Evolutionary conservation across 2,888 invertebrate species (phyloP).

Genomic region (Ecliptopera silaceata): DNA sequence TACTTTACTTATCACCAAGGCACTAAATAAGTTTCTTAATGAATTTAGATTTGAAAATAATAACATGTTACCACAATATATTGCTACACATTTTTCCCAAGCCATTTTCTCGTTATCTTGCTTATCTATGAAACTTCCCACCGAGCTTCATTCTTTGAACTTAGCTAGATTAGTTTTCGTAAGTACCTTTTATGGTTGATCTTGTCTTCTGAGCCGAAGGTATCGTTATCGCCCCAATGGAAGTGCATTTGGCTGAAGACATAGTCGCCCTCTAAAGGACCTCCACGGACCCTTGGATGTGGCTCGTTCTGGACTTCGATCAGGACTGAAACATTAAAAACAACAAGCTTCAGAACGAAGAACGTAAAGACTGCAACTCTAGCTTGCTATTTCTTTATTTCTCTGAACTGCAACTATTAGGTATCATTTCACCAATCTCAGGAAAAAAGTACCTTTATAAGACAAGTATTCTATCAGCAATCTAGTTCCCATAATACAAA

Average conservation of each 20-base stretch:
- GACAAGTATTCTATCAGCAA: too few species aligned
- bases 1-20: too few species aligned
- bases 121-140: background rate
- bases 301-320: slow-evolving; percentile 81
- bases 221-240: slow-evolving; percentile 91
- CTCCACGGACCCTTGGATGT: slow-evolving; percentile 84
- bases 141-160: background rate
- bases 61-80: background rate
- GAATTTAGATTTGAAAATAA: too few species aligned
- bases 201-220: slow-evolving; percentile 90
- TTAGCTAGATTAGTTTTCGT: background rate
- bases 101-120: background rate
- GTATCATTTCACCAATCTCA: too few species aligned
- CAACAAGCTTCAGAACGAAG: too few species aligned
- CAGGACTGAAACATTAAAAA: slow-evolving; percentile 74
- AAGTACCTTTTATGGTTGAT: slow-evolving; percentile 85
- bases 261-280: slow-evolving; percentile 85
- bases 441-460: too few species aligned
- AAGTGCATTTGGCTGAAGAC: slow-evolving; percentile 91
- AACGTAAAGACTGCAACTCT: too few species aligned
- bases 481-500: too few species aligned
- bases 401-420: too few species aligned
- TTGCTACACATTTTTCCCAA: background rate
- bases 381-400: too few species aligned
- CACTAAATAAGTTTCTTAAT: too few species aligned